Evolutionary conservation across 2,113 vertebrate species (phyloP), one percentile per base, ranked within the genome.

Genomic region (Benitochromis conjunctus): DNA sequence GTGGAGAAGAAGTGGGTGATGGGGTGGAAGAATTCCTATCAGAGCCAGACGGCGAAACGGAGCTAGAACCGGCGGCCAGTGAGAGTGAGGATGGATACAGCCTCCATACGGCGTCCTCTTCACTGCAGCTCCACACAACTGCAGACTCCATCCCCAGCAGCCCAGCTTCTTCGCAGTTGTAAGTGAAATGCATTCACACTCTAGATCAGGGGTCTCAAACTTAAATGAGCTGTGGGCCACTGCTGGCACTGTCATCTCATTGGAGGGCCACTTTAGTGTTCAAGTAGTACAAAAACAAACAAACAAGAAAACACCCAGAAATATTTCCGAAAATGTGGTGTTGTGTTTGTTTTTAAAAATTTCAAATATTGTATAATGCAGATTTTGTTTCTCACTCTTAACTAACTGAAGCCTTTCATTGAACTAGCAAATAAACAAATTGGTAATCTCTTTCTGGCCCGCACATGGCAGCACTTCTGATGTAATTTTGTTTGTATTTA

Each of bases 111-210:
- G 95, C 95, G 6, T 96, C 95, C 41, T 98, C 98, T 10, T 97
- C 97, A 1, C 84, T 99, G 76, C 98, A 98, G 95, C 98, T 98
- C 6, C 97, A 98, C 93, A 93, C 97, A 0, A 95, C 97, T 3
- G 97, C 97, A 0, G 98, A 99, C 96, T 99, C 98, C 88, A 98
- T 97, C 90, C 97, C 98, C 91, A 99, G 98, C 97, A 99, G 98
- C 94, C 98, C 98, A 2, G 97, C 98, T 78, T 99, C 98, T 58
- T 99, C 98, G 0, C 98, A 99, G 91, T 99, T 99, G 98, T 99
- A 94, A 97, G 98, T 95, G 69, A 81, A 81, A 82, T 80, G 64
- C 64, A 62, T 26, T 55, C 76, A 24, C 31, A 54, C 34, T 5
- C 34, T 26, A 66, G 11, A 66, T 38, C 34, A 38, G 34, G 34